A percentile compares a stretch with the other conserved stretches of the same genome.
Conservation (phyloP, 1,140 invertebrate species). For the Drosophila varians region DNA sequence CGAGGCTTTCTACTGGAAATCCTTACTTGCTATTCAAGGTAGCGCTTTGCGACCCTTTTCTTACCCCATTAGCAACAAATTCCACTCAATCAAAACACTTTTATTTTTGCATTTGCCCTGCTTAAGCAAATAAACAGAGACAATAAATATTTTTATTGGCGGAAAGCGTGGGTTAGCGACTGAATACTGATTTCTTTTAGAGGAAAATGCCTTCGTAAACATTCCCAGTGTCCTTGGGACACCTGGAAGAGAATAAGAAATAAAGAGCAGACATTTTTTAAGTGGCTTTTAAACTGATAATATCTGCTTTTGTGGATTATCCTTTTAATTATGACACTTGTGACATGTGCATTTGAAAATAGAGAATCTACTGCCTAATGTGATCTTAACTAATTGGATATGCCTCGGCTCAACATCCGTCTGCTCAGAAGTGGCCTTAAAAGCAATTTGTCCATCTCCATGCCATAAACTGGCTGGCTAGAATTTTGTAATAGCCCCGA, state of each 20-base stretch:
- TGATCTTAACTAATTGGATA: conserved; percentile 11
- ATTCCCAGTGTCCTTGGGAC: conserved; percentile 32
- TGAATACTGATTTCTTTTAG: conserved; percentile 42
- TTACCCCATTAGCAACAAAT: conserved; percentile 26
- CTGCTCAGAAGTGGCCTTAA: conserved; percentile 21
- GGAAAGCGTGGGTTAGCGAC: conserved; percentile 22
- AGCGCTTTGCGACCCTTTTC: conserved; percentile 1
- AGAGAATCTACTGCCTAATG: neutral
- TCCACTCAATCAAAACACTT: conserved; percentile 41
- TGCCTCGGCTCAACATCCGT: conserved; percentile 1
- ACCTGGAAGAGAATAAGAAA: conserved; percentile 4
- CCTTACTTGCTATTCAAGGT: neutral
- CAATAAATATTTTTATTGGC: conserved; percentile 43
- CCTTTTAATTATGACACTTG: neutral
- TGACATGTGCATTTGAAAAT: neutral
- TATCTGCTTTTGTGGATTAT: too few species aligned
- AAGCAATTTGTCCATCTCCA: conserved; percentile 57
- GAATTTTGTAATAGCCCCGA: conserved; percentile 67
- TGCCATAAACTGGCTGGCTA: conserved; percentile 42
- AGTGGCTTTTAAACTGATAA: too few species aligned
- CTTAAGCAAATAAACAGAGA: conserved; percentile 29
- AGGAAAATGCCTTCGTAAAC: conserved; percentile 38
- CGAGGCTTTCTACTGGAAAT: neutral
- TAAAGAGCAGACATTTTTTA: too few species aligned
- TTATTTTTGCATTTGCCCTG: conserved; percentile 27